Evolutionary conservation across 2,888 invertebrate species (phyloP), one percentile per base, ranked within the genome.

Genomic region (Pheosia gnoma): DNA sequence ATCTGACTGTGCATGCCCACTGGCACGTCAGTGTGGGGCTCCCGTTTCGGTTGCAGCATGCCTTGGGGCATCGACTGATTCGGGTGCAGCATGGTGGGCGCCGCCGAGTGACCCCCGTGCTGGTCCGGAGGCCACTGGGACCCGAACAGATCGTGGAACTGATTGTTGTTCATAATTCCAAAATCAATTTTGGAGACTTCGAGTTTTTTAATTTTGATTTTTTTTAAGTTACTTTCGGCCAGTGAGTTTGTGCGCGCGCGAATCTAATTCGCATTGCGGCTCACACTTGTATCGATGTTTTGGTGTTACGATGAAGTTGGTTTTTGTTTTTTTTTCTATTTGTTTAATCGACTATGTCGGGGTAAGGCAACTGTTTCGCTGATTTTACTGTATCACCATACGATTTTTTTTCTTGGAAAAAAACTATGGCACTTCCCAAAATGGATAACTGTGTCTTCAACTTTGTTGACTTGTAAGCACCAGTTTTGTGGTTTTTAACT

Each of bases 121-220:
- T 91, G 91, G 62, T 93, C 93, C 3, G 94, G 90, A n/a, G 94
- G 93, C 94, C 94, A 94, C 72, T 93, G 94, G 6, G 93, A 91
- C 62, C 94, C 93, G 70, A 94, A 93, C 70, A 94, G 71, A 78
- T 94, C 94, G 75, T 92, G 94, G 60, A 93, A 94, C 78, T 94
- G 94, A 57, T 83, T 91, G 72, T 88, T 90, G 63, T 92, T 93
- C 93, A 93, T 94, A 74, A 79, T 87, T 71, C 72, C 73, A 73
- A 69, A 70, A 74, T 83, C 69, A 59, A 81, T 78, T 64, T 78
- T 79, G 57, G 64, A 63, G 67, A 72, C 70, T 71, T 69, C 70
- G 58, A 68, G 59, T 65, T 59, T 59, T 66, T 62, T 66, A n/a
- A 54, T 68, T 69, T 60, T 61, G 74, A 68, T n/a, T 51, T 51